Base-by-base conservation (phyloP, 2,797 vertebrate species). In the Crenichthys baileyi region DNA sequence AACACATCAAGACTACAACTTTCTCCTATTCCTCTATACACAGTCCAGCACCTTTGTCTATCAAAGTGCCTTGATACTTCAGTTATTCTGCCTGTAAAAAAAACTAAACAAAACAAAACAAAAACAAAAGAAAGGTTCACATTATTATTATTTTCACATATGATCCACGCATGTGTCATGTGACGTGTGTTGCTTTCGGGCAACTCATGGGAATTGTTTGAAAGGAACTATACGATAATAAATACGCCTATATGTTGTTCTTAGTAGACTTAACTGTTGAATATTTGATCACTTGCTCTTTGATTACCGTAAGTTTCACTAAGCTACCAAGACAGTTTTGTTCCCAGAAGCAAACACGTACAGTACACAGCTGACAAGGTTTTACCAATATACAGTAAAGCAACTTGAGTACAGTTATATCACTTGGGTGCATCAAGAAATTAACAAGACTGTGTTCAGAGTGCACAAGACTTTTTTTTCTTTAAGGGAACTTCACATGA, bases 341-440 rank as follows among this genome's bases (percentile, higher is more conserved):
- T 83, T 90, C 80, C 88, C 83, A 86, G 83, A 89, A 89, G 87
- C 91, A 92, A 86, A 91, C 87, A 79, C 81, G 85, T 81, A 93
- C 85, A 88, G 85, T 79, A 92, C 89, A 92, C 86, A 85, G 90
- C 77, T 79, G 90, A 92, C 87, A 85, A 87, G 82, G 81, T 89
- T 85, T 80, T 68, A 90, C 82, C 85, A 86, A 74, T 75, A 89
- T 72, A 92, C 86, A 91, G 87, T 86, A 82, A 93, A 93, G 88
- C 85, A 83, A 91, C 85, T 87, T 89, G 87, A 88, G 56, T 72
- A 80, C 73, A 80, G 65, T 31, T 76, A 87, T 75, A 87, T 87
- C 85, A 92, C 86, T 79, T 83, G 72, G 91, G 88, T 89, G 87
- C 83, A 79, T 92, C 81, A 74, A 86, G 75, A 86, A 77, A 87